Evolutionary conservation across 2,113 vertebrate species (phyloP).

Genomic region (Platichthys stellatus): DNA sequence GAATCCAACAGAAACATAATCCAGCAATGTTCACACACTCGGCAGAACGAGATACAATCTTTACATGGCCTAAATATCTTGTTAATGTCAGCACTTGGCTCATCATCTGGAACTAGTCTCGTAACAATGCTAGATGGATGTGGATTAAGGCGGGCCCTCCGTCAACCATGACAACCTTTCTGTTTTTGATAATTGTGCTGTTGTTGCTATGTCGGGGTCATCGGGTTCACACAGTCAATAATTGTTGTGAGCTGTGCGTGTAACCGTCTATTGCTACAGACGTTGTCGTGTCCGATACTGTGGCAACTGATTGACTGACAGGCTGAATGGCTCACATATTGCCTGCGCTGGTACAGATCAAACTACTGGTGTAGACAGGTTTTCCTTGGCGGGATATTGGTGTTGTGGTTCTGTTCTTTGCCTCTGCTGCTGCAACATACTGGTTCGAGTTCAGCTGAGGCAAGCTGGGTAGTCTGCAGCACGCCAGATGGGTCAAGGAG

Average conservation of each 20-base stretch:
- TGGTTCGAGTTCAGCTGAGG: conserved; percentile 35
- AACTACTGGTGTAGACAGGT: conserved; percentile 11
- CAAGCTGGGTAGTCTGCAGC: conserved; percentile 12
- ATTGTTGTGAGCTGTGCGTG: conserved; percentile 44
- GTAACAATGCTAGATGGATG: conserved; percentile 65
- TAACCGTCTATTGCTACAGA: conserved; percentile 29
- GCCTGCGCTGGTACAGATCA: conserved; percentile 25
- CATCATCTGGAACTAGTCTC: conserved; percentile 70
- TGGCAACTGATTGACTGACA: conserved; percentile 53
- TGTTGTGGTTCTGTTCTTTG: conserved; percentile 41
- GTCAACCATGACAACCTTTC: conserved; percentile 61
- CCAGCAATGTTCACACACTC: conserved; percentile 67
- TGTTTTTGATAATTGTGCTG: conserved; percentile 65
- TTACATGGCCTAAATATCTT: conserved; percentile 73
- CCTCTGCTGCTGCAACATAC: conserved; percentile 18
- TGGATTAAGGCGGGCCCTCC: conserved; percentile 43
- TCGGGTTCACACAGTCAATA: conserved; percentile 53
- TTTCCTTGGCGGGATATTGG: conserved; percentile 37
- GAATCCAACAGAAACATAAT: conserved; percentile 75
- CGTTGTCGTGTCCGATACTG: conserved; percentile 30
- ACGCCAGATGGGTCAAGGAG: conserved; percentile 35
- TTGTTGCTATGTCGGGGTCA: conserved; percentile 36
- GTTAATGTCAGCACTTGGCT: conserved; percentile 77
- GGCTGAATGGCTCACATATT: conserved; percentile 31
- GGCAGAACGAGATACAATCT: conserved; percentile 71